phyloP scores from a whole-genome alignment of 2,888 invertebrate species.

The Ceriagrion tenellum region DNA sequence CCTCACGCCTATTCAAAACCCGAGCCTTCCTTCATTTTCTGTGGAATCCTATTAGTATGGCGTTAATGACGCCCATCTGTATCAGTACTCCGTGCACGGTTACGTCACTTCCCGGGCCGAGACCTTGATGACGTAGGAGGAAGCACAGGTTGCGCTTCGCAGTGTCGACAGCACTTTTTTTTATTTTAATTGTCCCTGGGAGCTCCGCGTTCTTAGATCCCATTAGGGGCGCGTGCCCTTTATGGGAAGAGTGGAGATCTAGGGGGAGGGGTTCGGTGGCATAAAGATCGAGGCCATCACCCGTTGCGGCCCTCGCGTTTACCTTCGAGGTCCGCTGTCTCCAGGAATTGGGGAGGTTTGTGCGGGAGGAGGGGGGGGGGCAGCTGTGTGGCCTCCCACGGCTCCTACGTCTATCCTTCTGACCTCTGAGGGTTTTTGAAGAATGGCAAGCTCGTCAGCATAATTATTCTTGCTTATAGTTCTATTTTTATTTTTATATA shows the following conservation, averaged over 20 bases:
- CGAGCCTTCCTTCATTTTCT: neutral
- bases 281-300: neutral
- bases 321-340: neutral
- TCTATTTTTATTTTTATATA: too few species aligned
- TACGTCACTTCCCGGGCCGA: neutral
- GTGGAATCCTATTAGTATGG: neutral
- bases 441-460: too few species aligned
- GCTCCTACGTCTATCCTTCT: neutral
- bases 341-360: neutral
- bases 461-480: too few species aligned
- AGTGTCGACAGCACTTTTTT: neutral
- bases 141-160: neutral
- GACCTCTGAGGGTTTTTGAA: too few species aligned
- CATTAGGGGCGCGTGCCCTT: neutral
- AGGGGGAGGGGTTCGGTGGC: neutral
- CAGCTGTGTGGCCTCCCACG: too few species aligned
- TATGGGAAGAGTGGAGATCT: neutral
- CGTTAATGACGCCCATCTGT: neutral
- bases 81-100: neutral
- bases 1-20: neutral
- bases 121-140: neutral
- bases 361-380: too few species aligned
- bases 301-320: neutral
- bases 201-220: neutral
- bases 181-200: neutral